Evolutionary conservation across 1,140 invertebrate genomes (phyloP).

Genomic region (Glossosoma conforme): DNA sequence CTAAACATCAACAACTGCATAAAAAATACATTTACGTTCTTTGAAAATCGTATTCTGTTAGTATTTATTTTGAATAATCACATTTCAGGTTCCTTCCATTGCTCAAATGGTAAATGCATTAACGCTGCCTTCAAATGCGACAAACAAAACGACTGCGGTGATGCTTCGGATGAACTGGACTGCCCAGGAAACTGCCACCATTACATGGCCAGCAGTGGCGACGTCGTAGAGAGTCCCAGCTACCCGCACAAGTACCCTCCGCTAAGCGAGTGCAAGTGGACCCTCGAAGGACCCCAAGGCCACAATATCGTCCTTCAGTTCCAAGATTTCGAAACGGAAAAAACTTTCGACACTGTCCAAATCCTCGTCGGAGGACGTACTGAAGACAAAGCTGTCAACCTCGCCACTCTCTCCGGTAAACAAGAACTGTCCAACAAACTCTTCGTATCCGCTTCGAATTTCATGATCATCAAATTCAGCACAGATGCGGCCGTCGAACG

Average conservation of each 20-base stretch:
- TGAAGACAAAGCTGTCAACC: constrained; percentile 86
- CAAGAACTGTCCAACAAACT: constrained; percentile 75
- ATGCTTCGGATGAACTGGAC: constrained; percentile 87
- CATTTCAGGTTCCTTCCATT: constrained; percentile 79
- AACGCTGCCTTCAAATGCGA: constrained; percentile 87
- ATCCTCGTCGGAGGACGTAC: constrained; percentile 91
- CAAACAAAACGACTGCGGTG: constrained; percentile 89
- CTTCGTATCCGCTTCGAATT: constrained; percentile 92
- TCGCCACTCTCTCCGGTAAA: constrained; percentile 88
- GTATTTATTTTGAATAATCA: too few relatives aligned
- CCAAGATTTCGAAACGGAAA: constrained; percentile 96
- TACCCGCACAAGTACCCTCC: constrained; percentile 90
- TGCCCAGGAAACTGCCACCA: constrained; percentile 84
- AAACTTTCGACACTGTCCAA: constrained; percentile 92
- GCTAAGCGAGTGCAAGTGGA: constrained; percentile 94
- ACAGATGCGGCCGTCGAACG: constrained; percentile 90
- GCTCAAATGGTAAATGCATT: constrained; percentile 88
- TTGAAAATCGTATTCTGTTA: too few relatives aligned
- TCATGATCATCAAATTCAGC: constrained; percentile 96
- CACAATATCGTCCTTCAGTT: constrained; percentile 91
- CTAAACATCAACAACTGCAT: too few relatives aligned
- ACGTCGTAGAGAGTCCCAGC: constrained; percentile 90
- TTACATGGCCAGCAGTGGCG: constrained; percentile 90
- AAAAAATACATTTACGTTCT: too few relatives aligned
- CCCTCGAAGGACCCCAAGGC: constrained; percentile 91